Evolutionary conservation across 2,888 invertebrate species (phyloP), one percentile per base, ranked within the genome.

Genomic region (Gastrophysa polygoni): DNA sequence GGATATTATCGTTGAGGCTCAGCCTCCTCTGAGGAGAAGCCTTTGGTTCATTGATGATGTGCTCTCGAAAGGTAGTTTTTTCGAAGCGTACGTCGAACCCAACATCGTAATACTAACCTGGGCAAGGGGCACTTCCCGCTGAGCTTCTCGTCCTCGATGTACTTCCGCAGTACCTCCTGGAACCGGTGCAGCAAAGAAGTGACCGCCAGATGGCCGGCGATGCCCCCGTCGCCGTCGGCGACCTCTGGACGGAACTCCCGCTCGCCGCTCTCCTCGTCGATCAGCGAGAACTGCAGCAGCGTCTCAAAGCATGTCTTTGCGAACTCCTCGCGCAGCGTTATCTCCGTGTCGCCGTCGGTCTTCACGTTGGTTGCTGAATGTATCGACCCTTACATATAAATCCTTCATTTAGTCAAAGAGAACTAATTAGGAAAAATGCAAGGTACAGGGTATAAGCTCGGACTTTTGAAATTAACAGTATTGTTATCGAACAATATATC

Each of bases 301-400:
- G 97, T 97, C 82, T 98, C 97, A 78, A 98, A 98, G 78, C 98
- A 98, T 0, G 93, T 92, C 77, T 96, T 92, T 47, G 98, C 97
- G 82, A 98, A 97, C 78, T 97, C 96, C 82, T 98, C 97, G 16
- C 97, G 83, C 68, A 96, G 85, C 64, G 93, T 91, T 66, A 90
- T 83, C 75, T 92, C 92, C 63, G 90, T 88, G 76, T 93, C 94
- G 69, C 89, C 90, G 75, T 91, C 91, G 86, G 86, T 85, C 80
- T 85, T 87, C 18, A 85, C 83, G 63, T 86, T 86, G 8, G 87
- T 86, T 0, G 90, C 90, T 14, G 91, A 91, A 82, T 91, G 91
- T 73, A 94, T 91, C 29, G 94, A 93, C 14, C 54, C 54, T 14
- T 24, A 24, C 24, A 24, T 3, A 24, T 24, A 24, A 24, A n/a